Conservation (phyloP, 2,888 invertebrate species). For the Anticlea derivata region DNA sequence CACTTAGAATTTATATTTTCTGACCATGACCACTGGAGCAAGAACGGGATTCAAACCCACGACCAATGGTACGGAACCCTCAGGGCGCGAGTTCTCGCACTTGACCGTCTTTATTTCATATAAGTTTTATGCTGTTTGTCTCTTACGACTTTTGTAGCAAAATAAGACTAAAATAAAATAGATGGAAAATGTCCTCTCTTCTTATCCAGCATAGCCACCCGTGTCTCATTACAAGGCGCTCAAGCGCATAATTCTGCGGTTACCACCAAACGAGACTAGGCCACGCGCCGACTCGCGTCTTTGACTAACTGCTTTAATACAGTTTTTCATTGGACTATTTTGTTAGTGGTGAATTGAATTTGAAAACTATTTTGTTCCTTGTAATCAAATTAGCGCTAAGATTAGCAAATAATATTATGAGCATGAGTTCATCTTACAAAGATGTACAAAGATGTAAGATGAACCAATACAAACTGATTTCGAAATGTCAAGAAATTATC, state of each 20-base stretch:
- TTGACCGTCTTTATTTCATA: too few relatives aligned
- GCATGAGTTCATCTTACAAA: too few relatives aligned
- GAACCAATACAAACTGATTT: neutral
- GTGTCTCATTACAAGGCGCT: constrained; percentile 68
- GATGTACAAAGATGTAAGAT: neutral
- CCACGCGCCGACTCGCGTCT: constrained; percentile 52
- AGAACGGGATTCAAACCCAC: too few relatives aligned
- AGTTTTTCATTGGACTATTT: constrained; percentile 21
- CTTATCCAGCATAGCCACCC: constrained; percentile 25
- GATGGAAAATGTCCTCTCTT: neutral
- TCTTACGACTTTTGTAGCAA: too few relatives aligned
- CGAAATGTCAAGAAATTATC: neutral
- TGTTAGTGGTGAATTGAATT: neutral
- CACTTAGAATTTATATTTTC: too few relatives aligned
- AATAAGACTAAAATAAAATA: too few relatives aligned
- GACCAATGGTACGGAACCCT: too few relatives aligned
- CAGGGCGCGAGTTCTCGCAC: too few relatives aligned
- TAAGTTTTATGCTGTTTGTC: constrained; percentile 3
- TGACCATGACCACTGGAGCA: too few relatives aligned
- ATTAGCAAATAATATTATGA: too few relatives aligned
- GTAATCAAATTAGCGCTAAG: neutral
- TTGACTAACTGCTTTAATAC: constrained; percentile 42
- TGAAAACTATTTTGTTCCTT: neutral
- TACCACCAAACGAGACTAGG: constrained; percentile 63
- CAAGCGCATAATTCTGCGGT: constrained; percentile 79